Base-by-base conservation (phyloP, 2,113 vertebrate species). In the Sinocyclocheilus anshuiensis region DNA sequence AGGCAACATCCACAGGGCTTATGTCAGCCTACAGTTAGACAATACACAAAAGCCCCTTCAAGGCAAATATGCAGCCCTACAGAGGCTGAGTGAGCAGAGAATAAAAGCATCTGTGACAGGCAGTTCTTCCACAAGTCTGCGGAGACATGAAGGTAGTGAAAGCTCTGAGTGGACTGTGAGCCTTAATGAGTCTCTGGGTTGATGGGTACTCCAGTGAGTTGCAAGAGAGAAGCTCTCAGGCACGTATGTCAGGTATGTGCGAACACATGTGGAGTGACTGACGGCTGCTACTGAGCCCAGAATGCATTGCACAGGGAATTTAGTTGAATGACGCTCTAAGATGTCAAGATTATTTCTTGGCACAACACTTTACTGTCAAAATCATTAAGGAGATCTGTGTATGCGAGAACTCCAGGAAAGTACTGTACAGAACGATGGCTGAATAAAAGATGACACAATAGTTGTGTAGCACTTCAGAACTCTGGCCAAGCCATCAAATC, bases 311-410 rank as follows among this genome's bases (percentile, higher is more conserved):
- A 39, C 77, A 16, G 77, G 29, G 77, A 59, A 79, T 79, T 79
- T 42, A 15, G 77, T 61, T 42, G 77, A 61, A 79, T 79, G 55
- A 79, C 6, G 1, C 20, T 61, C 77, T 61, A 39, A n/a, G 33
- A 79, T 79, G 55, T 79, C 77, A 59, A 79, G 77, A 24, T 39
- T 61, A 79, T 61, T 61, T 39, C 29, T 79, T 59, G 77, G 77
- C 76, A 78, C 53, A 36, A 29, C 26, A 22, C 77, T 59, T 36
- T 33, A 79, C 77, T 61, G 53, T 61, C 29, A 79, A 61, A 79
- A 79, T 79, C 77, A 61, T 5, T 59, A 2, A 78, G 53, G 33
- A 79, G 77, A 79, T 22, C 39, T 48, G 29, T 22, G 77, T 79
- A 59, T 79, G 55, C 39, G 29, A 22, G 29, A n/a, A 79, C 77